Conservation (phyloP, 2,797 vertebrate species). For the Crenuchus spilurus region DNA sequence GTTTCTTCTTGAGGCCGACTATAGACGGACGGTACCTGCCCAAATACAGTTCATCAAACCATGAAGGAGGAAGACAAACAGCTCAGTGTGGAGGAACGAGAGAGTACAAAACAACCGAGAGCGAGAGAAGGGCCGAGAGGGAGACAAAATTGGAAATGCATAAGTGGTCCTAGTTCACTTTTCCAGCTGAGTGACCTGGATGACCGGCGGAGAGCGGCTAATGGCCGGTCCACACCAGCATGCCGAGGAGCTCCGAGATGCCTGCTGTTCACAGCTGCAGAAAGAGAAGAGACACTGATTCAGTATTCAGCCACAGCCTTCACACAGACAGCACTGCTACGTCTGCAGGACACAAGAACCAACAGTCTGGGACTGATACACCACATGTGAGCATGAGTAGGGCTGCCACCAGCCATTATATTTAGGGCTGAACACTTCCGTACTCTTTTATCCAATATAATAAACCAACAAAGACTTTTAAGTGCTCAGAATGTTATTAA, state of each 20-base stretch:
- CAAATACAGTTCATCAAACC: background rate
- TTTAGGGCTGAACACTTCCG: too few relatives aligned
- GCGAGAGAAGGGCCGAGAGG: background rate
- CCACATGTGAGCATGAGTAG: too few relatives aligned
- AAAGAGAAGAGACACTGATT: background rate
- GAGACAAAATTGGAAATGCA: background rate
- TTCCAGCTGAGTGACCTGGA: conserved; percentile 72
- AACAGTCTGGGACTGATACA: background rate
- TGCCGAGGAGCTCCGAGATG: conserved; percentile 61
- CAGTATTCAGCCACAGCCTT: background rate
- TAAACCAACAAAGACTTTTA: too few relatives aligned
- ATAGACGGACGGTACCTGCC: background rate
- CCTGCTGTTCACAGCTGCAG: conserved; percentile 62
- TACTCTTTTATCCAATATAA: too few relatives aligned
- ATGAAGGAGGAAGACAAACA: background rate
- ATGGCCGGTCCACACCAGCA: conserved; percentile 76
- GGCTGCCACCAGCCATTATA: too few relatives aligned
- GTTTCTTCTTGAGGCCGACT: background rate
- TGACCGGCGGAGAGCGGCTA: conserved; percentile 71
- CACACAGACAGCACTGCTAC: conserved; percentile 7
- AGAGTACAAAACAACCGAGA: background rate
- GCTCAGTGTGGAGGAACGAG: background rate
- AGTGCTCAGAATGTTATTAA: too few relatives aligned
- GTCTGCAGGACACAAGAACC: background rate
- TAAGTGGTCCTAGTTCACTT: conserved; percentile 49